Base-by-base conservation (phyloP, 37 sponge, comb jelly and placozoan genomes). In the Agelas oroides region DNA sequence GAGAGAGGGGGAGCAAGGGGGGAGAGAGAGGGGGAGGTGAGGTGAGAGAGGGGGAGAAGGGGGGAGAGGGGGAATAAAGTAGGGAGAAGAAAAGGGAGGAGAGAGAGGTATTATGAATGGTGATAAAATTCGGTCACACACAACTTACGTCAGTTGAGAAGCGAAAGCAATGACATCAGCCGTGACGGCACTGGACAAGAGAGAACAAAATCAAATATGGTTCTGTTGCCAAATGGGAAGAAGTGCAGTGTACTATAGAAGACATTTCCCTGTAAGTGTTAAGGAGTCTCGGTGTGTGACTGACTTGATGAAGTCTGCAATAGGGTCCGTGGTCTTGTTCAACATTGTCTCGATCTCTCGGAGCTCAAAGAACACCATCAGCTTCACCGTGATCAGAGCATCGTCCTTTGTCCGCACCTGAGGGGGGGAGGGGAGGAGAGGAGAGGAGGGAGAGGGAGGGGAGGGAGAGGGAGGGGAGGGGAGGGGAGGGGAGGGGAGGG, bases 311-410 rank as follows among this genome's bases (percentile, higher is more conserved):
- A 96, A 89, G 81, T 96, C 96, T 24, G 87, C 96, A 76, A 96
- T 87, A 30, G 96, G 96, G 69, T 96, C 96, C 2, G 85, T 70
- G 8, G 96, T 96, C 40, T 93, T 84, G 78, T 92, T 89, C 65
- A 96, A 61, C 95, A 94, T 94, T 18, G 36, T 67, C 54, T 93
- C 94, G 33, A 93, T 90, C 31, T 93, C 86, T 25, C 77, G 83
- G 66, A 96, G 71, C 79, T 96, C 96, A 84, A 86, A 96, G 88
- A 96, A 96, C 6, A 93, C 73, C 96, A 96, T 96, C 69, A 90
- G 73, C 70, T 96, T 96, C 20, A 96, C 94, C 0, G 84, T 88
- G 71, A 96, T 85, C 20, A 96, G 78, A 18, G 96, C 96, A 86
- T 96, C 96, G 59, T 96, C 96, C 71, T 91, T 90, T 8, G 96